These are phyloP conservation scores for Caranx melampygus DNA, from an alignment of 2,113 vertebrate species.

Conservation along the genomic window DNA sequence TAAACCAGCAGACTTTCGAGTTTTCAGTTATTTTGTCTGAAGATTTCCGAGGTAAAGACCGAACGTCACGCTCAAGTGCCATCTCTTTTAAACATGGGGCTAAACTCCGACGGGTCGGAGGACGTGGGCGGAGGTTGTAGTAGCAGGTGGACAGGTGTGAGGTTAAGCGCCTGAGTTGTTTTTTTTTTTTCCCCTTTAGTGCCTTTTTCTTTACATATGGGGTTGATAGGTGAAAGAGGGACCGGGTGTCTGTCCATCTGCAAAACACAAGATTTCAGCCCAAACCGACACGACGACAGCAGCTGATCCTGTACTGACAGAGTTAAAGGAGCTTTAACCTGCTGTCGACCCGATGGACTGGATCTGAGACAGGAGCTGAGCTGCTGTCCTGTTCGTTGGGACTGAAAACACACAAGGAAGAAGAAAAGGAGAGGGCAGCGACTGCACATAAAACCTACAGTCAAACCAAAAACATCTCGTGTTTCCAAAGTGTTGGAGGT, in stretches of 20 bases:
- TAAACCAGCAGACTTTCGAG: not conserved
- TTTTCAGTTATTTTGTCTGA: not conserved
- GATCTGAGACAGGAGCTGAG: too few species aligned
- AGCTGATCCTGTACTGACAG: not conserved
- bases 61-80: constrained; percentile 1
- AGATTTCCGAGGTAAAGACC: not conserved
- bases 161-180: constrained; percentile 38
- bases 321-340: too few species aligned
- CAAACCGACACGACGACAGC: not conserved
- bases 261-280: not conserved
- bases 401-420: too few species aligned
- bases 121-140: not conserved
- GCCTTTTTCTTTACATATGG: constrained; percentile 37
- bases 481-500: too few species aligned
- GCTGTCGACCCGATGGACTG: too few species aligned
- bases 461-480: too few species aligned
- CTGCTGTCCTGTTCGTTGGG: too few species aligned
- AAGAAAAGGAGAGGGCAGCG: too few species aligned
- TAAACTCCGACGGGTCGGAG: not conserved
- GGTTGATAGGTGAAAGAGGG: constrained; percentile 5
- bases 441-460: too few species aligned
- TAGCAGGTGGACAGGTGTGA: constrained; percentile 26
- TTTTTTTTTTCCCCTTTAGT: constrained; percentile 7
- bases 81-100: constrained; percentile 12
- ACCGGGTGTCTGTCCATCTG: constrained; percentile 12